Evolutionary conservation across 2,888 invertebrate species (phyloP), one percentile per base, ranked within the genome.

Genomic region (Phalera bucephala): DNA sequence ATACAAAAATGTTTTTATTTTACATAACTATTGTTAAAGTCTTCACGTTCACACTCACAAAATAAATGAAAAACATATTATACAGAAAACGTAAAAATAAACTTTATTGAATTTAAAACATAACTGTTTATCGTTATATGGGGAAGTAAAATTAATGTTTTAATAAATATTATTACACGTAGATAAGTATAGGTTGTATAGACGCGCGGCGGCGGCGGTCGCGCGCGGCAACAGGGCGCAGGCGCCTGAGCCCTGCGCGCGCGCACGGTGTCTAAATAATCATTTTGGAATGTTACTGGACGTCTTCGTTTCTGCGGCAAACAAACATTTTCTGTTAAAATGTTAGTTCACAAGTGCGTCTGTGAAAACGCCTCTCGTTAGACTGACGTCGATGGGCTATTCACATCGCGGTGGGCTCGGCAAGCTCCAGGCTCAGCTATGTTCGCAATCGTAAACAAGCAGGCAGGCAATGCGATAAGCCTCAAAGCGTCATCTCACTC

Each of bases 221-320:
- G 43, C 35, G 40, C 42, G 31, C 31, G 51, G 56, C 56, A 26
- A 43, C 49, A 45, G 51, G 52, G 52, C 46, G 57, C 47, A 46
- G 46, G 41, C 47, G 55, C 43, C 58, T 44, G 56, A 36, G 56
- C 50, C 58, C 53, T 52, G 63, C 52, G 53, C 57, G 54, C 58
- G 56, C 69, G 61, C 74, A 52, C 70, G 62, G 42, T 61, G 59
- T 58, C 52, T 64, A 70, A 64, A 71, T 72, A 67, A 82, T 86
- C 85, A 86, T 86, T 87, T 86, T 80, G 86, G 85, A 84, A 87
- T 85, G 83, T 84, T 87, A 84, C 81, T 76, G 65, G 85, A 62
- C 47, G 84, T 85, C 87, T 87, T 87, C 84, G 80, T 82, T 72
- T 87, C 87, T 86, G 87, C 67, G 66, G 82, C 83, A 87, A 85